Percentiles rank a stretch among this genome's conserved stretches.
phyloP scores from a whole-genome alignment of 1,140 invertebrate genomes.

The Tetramorium alpestre region DNA sequence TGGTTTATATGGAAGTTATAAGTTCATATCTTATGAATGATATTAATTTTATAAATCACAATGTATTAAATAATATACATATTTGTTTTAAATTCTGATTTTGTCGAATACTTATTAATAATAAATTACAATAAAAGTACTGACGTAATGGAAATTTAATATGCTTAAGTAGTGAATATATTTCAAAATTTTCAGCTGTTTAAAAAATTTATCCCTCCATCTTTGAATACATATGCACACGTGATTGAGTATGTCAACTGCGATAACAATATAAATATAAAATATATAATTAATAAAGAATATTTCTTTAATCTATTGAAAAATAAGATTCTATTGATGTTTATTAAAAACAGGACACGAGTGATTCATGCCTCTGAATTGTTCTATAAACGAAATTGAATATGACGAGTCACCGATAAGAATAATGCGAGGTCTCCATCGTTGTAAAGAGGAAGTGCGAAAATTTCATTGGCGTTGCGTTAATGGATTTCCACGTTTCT shows the following conservation, averaged over 20 bases:
- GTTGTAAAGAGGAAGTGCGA: background rate
- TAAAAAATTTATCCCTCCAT: background rate
- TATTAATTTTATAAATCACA: background rate
- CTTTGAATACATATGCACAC: background rate
- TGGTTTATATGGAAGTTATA: background rate
- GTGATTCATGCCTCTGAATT: background rate
- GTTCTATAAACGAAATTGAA: slow-evolving; percentile 8
- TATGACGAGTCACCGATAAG: slow-evolving; percentile 13
- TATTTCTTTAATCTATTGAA: background rate
- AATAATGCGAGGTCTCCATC: slow-evolving; percentile 16
- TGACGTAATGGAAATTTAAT: background rate
- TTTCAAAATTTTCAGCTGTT: background rate
- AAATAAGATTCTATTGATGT: background rate
- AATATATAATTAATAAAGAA: background rate
- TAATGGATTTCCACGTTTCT: slow-evolving; percentile 57
- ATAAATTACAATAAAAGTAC: background rate
- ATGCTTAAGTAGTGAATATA: background rate
- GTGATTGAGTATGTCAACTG: background rate
- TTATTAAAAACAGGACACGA: background rate
- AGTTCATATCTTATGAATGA: background rate
- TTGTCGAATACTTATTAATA: background rate
- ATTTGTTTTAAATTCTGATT: background rate
- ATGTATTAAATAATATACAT: background rate
- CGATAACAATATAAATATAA: background rate
- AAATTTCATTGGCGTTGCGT: slow-evolving; percentile 45